These are phyloP conservation scores for Allophyes oxyacanthae DNA, from an alignment of 2,888 invertebrate species.

Conservation along the genomic window DNA sequence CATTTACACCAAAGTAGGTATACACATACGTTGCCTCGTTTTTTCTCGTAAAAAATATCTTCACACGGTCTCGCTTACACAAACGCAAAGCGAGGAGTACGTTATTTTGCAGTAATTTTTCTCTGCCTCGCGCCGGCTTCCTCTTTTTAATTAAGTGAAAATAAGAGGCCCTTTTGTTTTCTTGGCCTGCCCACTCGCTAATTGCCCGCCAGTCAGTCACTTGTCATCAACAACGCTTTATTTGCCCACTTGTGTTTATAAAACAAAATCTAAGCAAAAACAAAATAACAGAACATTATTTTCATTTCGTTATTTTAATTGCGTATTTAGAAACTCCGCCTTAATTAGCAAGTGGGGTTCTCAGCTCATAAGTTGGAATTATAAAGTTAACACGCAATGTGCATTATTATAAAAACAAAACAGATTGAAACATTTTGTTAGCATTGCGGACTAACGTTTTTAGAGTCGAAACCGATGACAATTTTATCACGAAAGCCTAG, in stretches of 20 bases:
- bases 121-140: conserved; percentile 64
- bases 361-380: neutral
- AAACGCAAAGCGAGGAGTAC: conserved; percentile 26
- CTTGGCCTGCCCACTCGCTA: conserved; percentile 70
- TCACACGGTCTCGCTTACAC: conserved; percentile 21
- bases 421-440: too few species aligned
- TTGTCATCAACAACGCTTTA: conserved; percentile 79
- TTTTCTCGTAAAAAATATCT: conserved; percentile 26
- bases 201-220: conserved; percentile 84
- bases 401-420: too few species aligned
- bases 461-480: too few species aligned
- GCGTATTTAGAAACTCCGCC: conserved; percentile 5
- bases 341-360: conserved; percentile 20
- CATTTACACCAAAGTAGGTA: neutral
- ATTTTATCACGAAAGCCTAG: too few species aligned
- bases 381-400: too few species aligned
- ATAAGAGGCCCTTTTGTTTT: conserved; percentile 81
- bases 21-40: neutral
- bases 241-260: conserved; percentile 72
- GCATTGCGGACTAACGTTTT: too few species aligned
- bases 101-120: conserved; percentile 69
- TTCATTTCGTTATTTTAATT: conserved; percentile 33
- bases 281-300: conserved; percentile 43
- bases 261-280: conserved; percentile 55
- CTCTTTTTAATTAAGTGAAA: conserved; percentile 85